Percentiles rank a stretch among this genome's conserved stretches.
phyloP scores from a whole-genome alignment of 2,797 vertebrate genomes.

The Anguilla megastoma region DNA sequence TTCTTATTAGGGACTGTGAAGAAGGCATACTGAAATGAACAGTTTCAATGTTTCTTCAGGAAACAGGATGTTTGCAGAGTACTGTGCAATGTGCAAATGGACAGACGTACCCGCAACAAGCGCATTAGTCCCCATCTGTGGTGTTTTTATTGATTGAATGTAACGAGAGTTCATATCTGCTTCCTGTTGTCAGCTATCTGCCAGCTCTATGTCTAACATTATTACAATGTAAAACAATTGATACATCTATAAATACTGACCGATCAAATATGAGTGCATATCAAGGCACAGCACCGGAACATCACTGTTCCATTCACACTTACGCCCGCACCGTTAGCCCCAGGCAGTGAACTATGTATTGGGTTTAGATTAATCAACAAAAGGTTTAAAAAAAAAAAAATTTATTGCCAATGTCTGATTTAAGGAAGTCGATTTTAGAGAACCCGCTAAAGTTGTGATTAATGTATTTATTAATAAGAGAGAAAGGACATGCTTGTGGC shows the following conservation, averaged over 20 bases:
- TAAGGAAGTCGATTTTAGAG: background rate
- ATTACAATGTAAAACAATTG: background rate
- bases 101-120: too few relatives aligned
- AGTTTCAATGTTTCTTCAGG: background rate
- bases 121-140: background rate
- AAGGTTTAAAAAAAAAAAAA: background rate
- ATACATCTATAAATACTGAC: background rate
- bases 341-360: background rate
- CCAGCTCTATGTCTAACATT: background rate
- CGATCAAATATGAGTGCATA: background rate
- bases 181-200: background rate
- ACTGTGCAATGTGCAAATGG: background rate
- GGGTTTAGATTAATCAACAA: background rate
- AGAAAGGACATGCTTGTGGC: background rate
- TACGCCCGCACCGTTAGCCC: background rate
- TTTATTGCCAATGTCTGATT: background rate
- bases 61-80: background rate
- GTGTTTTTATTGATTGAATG: background rate
- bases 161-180: background rate
- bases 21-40: background rate
- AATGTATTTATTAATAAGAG: background rate
- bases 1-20: background rate
- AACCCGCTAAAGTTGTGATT: background rate
- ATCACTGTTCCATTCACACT: background rate
- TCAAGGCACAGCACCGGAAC: background rate